These are phyloP conservation scores for Gryllus bimaculatus DNA, from an alignment of 1,140 invertebrate genomes.

Conservation along the genomic window DNA sequence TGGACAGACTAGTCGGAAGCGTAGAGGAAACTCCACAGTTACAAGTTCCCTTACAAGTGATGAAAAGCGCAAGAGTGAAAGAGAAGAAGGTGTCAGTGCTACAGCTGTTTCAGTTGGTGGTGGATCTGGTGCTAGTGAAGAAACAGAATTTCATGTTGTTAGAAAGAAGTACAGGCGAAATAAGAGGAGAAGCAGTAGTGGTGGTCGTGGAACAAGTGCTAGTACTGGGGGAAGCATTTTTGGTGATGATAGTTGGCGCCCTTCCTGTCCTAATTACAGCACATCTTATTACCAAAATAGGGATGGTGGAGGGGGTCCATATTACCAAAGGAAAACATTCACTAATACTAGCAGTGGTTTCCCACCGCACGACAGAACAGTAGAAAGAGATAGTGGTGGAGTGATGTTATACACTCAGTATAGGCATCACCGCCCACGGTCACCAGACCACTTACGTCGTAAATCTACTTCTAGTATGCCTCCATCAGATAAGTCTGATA, in stretches of 20 bases:
- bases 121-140: constrained; percentile 19
- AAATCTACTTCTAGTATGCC: constrained; percentile 50
- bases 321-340: constrained; percentile 8
- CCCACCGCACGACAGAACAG: constrained; percentile 1
- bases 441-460: constrained; percentile 30
- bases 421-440: constrained; percentile 14
- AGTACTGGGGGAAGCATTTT: not conserved
- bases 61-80: constrained; percentile 6
- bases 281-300: constrained; percentile 8
- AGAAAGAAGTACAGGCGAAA: constrained; percentile 62
- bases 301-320: not conserved
- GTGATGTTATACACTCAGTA: constrained; percentile 26
- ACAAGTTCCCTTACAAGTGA: not conserved
- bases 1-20: not conserved
- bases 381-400: constrained; percentile 26
- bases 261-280: not conserved
- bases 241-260: constrained; percentile 16
- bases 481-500: constrained; percentile 63
- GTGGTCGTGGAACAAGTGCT: constrained; percentile 3
- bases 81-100: not conserved
- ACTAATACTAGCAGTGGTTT: not conserved
- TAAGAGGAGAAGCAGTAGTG: constrained; percentile 39
- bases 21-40: not conserved
- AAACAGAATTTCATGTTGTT: constrained; percentile 55
- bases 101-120: not conserved